Evolutionary conservation across 35 echinoderm and acorn worm species (phyloP).

Genomic region (Hemicentrotus pulcherrimus): DNA sequence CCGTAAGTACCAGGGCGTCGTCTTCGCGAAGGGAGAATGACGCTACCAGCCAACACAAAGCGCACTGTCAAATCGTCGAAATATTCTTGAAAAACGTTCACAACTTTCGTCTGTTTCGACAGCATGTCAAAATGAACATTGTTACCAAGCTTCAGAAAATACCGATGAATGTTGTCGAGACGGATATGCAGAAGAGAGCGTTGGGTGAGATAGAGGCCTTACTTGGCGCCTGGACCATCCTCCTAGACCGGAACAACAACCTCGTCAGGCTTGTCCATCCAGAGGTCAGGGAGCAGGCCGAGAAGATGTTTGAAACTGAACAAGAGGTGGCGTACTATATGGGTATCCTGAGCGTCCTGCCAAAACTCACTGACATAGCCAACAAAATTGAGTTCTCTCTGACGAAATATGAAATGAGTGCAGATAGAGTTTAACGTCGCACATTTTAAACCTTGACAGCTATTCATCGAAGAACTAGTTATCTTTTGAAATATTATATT

Average conservation of each 20-base stretch:
- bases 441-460: not conserved
- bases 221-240: slow-evolving; percentile 70
- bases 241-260: slow-evolving; percentile 67
- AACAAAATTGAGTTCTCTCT: slow-evolving; percentile 89
- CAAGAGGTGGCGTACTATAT: slow-evolving; percentile 65
- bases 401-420: slow-evolving; percentile 86
- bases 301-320: slow-evolving; percentile 65
- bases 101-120: slow-evolving; percentile 87
- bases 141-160: slow-evolving; percentile 61
- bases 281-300: slow-evolving; percentile 39
- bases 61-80: slow-evolving; percentile 35
- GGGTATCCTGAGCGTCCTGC: slow-evolving; percentile 82
- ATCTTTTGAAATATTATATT: not conserved
- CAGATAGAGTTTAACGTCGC: slow-evolving; percentile 8
- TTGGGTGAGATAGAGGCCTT: slow-evolving; percentile 86
- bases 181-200: slow-evolving; percentile 56
- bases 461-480: not conserved
- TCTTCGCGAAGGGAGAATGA: not conserved
- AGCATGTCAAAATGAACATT: slow-evolving; percentile 91
- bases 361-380: slow-evolving; percentile 77
- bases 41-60: not conserved
- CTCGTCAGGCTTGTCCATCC: slow-evolving; percentile 76
- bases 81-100: slow-evolving; percentile 77
- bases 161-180: slow-evolving; percentile 55
- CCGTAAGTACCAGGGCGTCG: not conserved